Conservation (phyloP, 1,140 invertebrate species). For the Zaprionus africanus region DNA sequence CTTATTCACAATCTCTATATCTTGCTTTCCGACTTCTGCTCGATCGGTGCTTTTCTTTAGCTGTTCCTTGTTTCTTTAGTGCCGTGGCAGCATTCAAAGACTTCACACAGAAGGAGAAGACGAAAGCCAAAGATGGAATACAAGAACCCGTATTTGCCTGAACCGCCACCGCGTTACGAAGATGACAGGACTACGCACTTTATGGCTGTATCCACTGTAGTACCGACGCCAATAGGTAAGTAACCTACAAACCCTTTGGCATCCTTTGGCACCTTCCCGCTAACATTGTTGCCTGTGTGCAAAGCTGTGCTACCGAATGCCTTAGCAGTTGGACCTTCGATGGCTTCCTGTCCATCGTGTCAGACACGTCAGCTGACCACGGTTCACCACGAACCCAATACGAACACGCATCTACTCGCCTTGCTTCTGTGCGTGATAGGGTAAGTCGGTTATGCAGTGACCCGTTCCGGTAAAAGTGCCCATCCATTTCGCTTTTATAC, state of each 20-base stretch:
- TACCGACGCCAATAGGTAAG: not conserved
- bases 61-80: not conserved
- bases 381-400: constrained; percentile 73
- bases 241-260: not conserved
- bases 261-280: not conserved
- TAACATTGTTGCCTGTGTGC: not conserved
- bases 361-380: not conserved
- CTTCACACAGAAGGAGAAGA: not conserved
- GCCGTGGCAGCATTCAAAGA: not conserved
- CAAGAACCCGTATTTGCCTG: not conserved
- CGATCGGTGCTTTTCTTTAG: too few relatives aligned
- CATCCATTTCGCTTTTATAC: not conserved
- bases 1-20: too few relatives aligned
- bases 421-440: constrained; percentile 85
- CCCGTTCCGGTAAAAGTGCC: not conserved
- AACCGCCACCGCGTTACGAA: not conserved
- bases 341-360: constrained; percentile 7
- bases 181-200: not conserved
- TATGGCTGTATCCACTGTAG: not conserved
- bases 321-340: not conserved
- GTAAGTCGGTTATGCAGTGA: not conserved
- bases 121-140: not conserved
- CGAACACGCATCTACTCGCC: constrained; percentile 86
- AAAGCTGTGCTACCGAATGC: not conserved
- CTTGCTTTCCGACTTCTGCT: too few relatives aligned